Evolutionary conservation across 2,888 invertebrate species (phyloP).

Genomic region (Miltochrista miniata): DNA sequence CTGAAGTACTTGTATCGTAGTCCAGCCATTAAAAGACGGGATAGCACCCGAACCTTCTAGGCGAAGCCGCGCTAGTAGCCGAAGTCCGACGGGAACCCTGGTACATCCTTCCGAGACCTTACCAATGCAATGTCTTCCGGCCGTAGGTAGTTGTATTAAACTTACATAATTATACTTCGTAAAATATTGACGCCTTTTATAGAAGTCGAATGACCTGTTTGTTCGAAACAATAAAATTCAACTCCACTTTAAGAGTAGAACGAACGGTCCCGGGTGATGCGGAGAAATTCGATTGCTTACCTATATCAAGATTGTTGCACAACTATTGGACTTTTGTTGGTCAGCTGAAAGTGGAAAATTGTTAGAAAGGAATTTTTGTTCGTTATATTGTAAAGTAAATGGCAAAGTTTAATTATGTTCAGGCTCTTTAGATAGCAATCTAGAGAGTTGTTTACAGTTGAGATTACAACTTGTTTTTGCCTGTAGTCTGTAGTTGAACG

Average conservation of each 20-base stretch:
- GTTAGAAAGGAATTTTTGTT: conserved; percentile 31
- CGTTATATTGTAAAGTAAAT: conserved; percentile 32
- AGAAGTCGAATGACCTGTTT: conserved; percentile 14
- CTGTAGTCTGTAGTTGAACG: too few species aligned
- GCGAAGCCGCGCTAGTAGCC: too few species aligned
- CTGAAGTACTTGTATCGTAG: too few species aligned
- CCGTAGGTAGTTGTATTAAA: too few species aligned
- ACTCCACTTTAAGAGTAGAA: conserved; percentile 18
- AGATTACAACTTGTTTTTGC: conserved; percentile 11
- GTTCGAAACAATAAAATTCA: conserved; percentile 17
- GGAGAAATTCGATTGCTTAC: conserved; percentile 32
- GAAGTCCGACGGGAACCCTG: too few species aligned
- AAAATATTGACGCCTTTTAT: too few species aligned
- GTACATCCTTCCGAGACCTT: too few species aligned
- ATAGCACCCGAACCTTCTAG: too few species aligned
- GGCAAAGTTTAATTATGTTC: conserved; percentile 30
- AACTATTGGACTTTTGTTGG: conserved; percentile 39
- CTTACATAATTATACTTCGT: too few species aligned
- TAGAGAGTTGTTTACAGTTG: conserved; percentile 12
- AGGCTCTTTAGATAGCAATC: conserved; percentile 26
- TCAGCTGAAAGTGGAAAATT: conserved; percentile 29
- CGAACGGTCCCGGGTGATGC: too few species aligned
- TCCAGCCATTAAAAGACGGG: too few species aligned
- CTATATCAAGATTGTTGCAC: conserved; percentile 44
- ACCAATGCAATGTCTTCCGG: too few species aligned